phyloP scores from a whole-genome alignment of 2,113 vertebrate genomes.

The Marmota flaviventris region DNA sequence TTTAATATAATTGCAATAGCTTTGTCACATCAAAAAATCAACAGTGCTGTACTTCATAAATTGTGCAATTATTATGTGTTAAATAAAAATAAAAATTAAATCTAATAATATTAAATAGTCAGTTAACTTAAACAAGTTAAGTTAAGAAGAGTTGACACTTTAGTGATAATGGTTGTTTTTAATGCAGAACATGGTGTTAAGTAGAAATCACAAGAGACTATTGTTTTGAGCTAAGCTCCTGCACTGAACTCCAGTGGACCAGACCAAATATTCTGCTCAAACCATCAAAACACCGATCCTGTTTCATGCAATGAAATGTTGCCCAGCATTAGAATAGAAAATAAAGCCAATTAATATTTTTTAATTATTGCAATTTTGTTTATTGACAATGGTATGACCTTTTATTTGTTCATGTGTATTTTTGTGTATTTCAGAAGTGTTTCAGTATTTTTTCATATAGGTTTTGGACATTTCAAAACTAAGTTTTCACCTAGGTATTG shows the following conservation, averaged over 20 bases:
- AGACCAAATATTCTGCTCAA: not conserved
- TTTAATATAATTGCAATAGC: not conserved
- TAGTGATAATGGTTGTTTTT: conserved; percentile 2
- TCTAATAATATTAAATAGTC: not conserved
- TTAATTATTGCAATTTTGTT: not conserved
- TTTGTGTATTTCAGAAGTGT: conserved; percentile 29
- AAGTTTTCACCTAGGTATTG: conserved; percentile 4
- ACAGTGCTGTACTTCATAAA: not conserved
- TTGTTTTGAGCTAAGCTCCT: not conserved
- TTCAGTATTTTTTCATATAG: conserved; percentile 17
- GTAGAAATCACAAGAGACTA: not conserved
- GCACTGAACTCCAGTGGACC: not conserved
- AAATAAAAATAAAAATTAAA: conserved; percentile 18
- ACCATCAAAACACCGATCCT: not conserved
- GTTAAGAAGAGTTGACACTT: not conserved
- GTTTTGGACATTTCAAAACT: conserved; percentile 12
- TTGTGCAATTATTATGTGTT: not conserved
- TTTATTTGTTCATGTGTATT: conserved; percentile 13
- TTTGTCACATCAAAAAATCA: conserved; percentile 20
- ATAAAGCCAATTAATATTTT: not conserved
- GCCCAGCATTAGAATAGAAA: not conserved
- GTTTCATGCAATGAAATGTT: not conserved
- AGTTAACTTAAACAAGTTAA: not conserved
- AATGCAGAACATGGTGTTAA: not conserved
- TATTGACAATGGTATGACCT: not conserved